Conservation (phyloP, 92 coral and sea anemone genomes). For the Epizoanthus scotinus region DNA sequence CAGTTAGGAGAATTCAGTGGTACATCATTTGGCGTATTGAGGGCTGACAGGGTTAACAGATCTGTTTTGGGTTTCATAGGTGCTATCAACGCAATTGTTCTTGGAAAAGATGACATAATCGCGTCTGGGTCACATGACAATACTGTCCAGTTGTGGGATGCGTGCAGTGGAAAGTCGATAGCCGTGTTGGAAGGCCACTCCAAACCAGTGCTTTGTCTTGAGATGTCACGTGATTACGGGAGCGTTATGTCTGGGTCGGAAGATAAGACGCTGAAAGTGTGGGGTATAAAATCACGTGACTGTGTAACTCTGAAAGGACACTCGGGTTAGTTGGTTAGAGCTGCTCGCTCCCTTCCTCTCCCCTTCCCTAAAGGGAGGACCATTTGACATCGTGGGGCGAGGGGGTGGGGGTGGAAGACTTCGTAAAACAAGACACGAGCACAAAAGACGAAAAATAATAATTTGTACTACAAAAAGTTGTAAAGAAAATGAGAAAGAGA, state of each 20-base stretch:
- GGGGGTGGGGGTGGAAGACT: no score
- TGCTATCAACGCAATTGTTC: constrained; percentile 56
- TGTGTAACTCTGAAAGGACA: constrained; percentile 88
- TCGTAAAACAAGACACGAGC: no score
- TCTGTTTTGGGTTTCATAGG: constrained; percentile 38
- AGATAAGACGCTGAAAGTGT: constrained; percentile 69
- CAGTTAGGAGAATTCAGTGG: no score
- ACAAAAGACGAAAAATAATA: no score
- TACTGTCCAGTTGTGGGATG: constrained; percentile 66
- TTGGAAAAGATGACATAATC: constrained; percentile 44
- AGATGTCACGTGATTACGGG: constrained; percentile 55
- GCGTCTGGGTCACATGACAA: constrained; percentile 72
- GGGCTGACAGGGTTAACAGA: no score
- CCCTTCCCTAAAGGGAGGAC: no score
- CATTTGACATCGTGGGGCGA: no score
- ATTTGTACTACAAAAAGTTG: no score
- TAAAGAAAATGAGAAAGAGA: no score
- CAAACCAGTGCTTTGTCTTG: constrained; percentile 73
- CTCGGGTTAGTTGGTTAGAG: constrained; percentile 61
- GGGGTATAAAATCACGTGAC: constrained; percentile 77
- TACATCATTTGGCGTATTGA: no score
- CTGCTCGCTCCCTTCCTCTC: no score
- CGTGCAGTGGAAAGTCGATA: constrained; percentile 53
- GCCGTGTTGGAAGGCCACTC: constrained; percentile 66
- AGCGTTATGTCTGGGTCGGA: constrained; percentile 81